These are phyloP conservation scores for Lophotriccus pileatus DNA, from an alignment of 2,797 vertebrate genomes.

Conservation along the genomic window DNA sequence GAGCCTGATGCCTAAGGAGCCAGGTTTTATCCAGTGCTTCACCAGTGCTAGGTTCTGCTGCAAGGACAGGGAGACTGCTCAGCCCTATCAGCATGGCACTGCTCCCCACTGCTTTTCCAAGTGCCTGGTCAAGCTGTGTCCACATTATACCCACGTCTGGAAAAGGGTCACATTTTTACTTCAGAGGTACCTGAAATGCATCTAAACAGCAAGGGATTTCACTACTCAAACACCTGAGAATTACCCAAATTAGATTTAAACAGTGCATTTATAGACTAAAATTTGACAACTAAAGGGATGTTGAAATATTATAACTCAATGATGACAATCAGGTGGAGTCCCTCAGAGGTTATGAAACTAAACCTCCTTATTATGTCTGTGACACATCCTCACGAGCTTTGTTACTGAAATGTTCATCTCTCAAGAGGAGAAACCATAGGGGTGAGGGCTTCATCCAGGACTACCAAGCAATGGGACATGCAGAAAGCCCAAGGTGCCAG, in stretches of 20 bases:
- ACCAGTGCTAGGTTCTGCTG: fast-evolving
- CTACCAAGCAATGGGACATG: not conserved
- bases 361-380: not conserved
- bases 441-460: not conserved
- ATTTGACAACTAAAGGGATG: not conserved
- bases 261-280: not conserved
- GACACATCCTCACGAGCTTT: not conserved
- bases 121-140: not conserved
- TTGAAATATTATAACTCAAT: not conserved
- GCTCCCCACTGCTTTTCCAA: fast-evolving
- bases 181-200: not conserved
- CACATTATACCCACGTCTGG: not conserved
- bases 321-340: not conserved
- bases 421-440: not conserved
- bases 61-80: not conserved
- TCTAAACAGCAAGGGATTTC: not conserved
- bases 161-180: not conserved
- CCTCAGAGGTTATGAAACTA: not conserved
- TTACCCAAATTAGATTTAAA: not conserved
- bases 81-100: not conserved
- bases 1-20: not conserved
- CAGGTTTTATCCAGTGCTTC: not conserved
- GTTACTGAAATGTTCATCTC: not conserved
- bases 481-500: not conserved
- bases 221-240: not conserved